Evolutionary conservation across 2,113 vertebrate genomes (phyloP).

Genomic region (Hypanus sabinus): DNA sequence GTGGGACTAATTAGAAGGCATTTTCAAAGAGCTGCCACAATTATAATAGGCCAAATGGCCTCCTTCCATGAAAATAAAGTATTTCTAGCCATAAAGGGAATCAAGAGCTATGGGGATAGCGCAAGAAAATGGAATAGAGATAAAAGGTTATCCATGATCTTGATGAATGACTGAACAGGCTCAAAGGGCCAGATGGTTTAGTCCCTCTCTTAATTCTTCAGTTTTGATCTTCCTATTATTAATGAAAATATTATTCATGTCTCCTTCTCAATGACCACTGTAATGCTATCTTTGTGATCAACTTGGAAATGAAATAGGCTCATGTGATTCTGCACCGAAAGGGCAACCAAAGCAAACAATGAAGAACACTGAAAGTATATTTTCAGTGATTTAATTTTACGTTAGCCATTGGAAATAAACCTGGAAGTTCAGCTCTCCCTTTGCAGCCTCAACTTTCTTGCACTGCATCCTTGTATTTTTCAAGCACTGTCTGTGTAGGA

Average conservation of each 20-base stretch:
- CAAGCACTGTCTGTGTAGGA: neutral
- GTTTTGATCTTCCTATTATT: neutral
- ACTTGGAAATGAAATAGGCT: neutral
- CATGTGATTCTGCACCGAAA: neutral
- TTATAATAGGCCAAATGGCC: too few relatives aligned
- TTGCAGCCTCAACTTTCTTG: neutral
- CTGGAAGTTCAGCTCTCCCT: neutral
- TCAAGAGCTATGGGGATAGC: too few relatives aligned
- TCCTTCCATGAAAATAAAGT: too few relatives aligned
- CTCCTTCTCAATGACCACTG: neutral
- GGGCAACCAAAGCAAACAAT: neutral
- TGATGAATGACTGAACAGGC: too few relatives aligned
- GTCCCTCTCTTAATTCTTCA: too few relatives aligned
- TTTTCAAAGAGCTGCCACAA: too few relatives aligned
- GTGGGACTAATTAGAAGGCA: too few relatives aligned
- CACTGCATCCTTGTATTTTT: constrained; percentile 31
- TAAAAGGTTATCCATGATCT: too few relatives aligned
- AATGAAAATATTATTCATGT: neutral
- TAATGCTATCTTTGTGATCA: neutral
- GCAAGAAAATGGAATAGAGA: too few relatives aligned
- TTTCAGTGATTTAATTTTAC: neutral
- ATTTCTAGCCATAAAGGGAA: too few relatives aligned
- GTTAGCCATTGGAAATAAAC: neutral
- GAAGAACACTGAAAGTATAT: neutral
- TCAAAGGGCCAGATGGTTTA: too few relatives aligned